These are phyloP conservation scores for Nephotettix cincticeps DNA, from an alignment of 1,140 invertebrate genomes.

Conservation along the genomic window DNA sequence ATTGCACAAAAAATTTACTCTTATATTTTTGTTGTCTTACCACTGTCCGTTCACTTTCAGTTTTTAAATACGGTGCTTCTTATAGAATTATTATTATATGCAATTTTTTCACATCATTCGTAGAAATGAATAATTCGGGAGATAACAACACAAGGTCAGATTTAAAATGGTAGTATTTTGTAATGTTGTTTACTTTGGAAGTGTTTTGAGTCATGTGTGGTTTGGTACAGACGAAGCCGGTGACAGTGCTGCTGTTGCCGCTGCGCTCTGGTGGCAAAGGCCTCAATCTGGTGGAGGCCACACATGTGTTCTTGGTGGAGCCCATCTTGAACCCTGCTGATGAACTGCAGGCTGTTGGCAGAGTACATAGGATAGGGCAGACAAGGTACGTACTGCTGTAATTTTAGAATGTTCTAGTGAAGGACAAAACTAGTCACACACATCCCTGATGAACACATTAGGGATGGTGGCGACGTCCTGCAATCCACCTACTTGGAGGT, in stretches of 20 bases:
- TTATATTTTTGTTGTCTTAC: no score
- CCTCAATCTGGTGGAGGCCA: constrained; percentile 77
- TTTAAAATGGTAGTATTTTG: neutral
- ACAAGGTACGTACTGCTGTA: no score
- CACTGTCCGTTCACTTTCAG: no score
- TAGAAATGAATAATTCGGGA: neutral
- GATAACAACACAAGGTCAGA: neutral
- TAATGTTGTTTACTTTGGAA: neutral
- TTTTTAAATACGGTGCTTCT: no score
- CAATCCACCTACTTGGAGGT: no score
- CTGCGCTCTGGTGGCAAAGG: constrained; percentile 70
- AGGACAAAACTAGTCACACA: no score
- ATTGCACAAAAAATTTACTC: no score
- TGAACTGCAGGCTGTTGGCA: constrained; percentile 75
- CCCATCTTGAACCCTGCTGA: constrained; percentile 72
- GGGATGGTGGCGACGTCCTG: no score
- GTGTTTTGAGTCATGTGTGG: neutral
- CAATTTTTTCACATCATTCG: neutral
- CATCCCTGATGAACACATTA: no score
- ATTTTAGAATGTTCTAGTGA: no score
- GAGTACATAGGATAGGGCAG: constrained; percentile 79
- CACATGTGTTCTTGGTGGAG: constrained; percentile 74
- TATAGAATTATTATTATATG: no score
- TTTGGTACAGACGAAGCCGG: constrained; percentile 41
- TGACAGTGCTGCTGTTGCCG: constrained; percentile 67